Evolutionary conservation across 1,140 invertebrate genomes (phyloP).

Genomic region (Panagrolaimus sp.): DNA sequence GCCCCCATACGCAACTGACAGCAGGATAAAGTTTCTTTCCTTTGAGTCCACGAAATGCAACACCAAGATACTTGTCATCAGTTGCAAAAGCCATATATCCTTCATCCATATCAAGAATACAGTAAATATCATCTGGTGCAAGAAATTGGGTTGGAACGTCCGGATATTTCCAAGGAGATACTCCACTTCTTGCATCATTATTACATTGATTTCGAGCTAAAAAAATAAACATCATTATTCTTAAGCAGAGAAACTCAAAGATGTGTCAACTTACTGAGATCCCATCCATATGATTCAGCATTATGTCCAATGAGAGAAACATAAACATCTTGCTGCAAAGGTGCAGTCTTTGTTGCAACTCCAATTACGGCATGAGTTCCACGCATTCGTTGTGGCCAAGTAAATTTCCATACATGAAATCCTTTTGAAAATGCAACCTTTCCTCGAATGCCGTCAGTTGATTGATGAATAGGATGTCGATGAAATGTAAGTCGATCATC

Average conservation of each 20-base stretch:
- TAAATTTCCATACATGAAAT: conserved; percentile 93
- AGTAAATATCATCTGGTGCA: conserved; percentile 67
- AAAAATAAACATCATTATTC: background rate
- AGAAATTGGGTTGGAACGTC: background rate
- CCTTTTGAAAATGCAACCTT: conserved; percentile 89
- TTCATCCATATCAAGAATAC: conserved; percentile 98
- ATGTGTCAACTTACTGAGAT: conserved; percentile 68
- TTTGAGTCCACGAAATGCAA: conserved; percentile 90
- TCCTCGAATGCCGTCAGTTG: conserved; percentile 95
- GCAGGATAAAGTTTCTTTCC: conserved; percentile 95
- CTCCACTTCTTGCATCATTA: background rate
- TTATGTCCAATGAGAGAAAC: conserved; percentile 72
- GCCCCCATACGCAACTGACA: conserved; percentile 97
- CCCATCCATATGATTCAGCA: conserved; percentile 96
- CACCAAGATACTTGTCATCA: conserved; percentile 91
- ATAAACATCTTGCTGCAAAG: conserved; percentile 65
- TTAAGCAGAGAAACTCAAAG: background rate
- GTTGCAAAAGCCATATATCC: conserved; percentile 95
- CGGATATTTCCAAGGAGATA: background rate
- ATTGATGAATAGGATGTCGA: conserved; percentile 92
- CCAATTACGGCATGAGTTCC: conserved; percentile 97
- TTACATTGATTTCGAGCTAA: background rate
- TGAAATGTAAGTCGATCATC: conserved; percentile 97
- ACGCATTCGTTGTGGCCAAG: conserved; percentile 90
- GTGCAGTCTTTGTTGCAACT: conserved; percentile 72